Conservation (phyloP, 2,113 vertebrate genomes). For the Camelus dromedarius region DNA sequence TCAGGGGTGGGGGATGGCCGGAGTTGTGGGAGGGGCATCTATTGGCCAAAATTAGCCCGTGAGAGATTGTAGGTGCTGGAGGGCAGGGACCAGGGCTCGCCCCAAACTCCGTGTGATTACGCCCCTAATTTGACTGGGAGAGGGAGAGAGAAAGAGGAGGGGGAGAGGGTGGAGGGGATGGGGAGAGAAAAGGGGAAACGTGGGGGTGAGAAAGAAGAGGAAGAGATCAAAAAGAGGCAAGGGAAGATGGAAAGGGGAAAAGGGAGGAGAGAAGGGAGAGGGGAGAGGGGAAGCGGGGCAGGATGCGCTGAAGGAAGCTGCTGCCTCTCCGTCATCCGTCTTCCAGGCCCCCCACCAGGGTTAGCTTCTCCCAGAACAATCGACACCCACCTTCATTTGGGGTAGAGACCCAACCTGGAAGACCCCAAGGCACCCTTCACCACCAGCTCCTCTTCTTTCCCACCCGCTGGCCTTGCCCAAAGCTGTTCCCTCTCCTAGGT, state of each 20-base stretch:
- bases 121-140: neutral
- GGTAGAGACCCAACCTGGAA: neutral
- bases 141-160: no score
- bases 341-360: neutral
- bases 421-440: neutral
- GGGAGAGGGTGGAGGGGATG: no score
- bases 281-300: rapidly evolving
- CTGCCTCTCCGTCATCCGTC: neutral
- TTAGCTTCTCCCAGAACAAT: neutral
- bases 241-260: rapidly evolving
- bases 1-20: neutral
- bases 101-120: rapidly evolving
- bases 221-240: neutral
- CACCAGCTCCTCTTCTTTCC: neutral
- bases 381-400: rapidly evolving
- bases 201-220: neutral
- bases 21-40: neutral
- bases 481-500: neutral
- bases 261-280: rapidly evolving
- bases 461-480: neutral
- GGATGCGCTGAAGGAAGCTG: no score
- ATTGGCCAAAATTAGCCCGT: neutral
- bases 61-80: neutral
- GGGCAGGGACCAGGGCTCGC: neutral
- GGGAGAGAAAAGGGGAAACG: neutral